Evolutionary conservation across 2,797 vertebrate species (phyloP).

Genomic region (Crax fasciolata): DNA sequence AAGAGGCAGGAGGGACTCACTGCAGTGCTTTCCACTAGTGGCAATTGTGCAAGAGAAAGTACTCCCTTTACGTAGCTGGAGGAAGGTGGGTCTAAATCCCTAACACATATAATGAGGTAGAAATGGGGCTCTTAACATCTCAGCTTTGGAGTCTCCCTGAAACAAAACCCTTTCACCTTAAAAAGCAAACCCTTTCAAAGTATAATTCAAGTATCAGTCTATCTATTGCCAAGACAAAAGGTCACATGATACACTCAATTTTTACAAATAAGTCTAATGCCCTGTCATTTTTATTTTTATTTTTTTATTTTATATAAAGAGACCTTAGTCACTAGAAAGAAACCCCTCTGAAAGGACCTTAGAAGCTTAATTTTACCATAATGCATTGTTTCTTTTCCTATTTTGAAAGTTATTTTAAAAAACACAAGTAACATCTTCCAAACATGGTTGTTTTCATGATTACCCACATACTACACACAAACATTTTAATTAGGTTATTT

Average conservation of each 20-base stretch:
- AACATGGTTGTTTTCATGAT: conserved; percentile 38
- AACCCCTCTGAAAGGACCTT: background rate
- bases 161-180: background rate
- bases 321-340: background rate
- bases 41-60: background rate
- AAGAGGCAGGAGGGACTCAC: background rate
- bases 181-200: background rate
- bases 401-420: conserved; percentile 12
- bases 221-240: background rate
- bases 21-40: rapidly evolving
- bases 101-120: background rate
- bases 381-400: background rate
- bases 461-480: conserved; percentile 23
- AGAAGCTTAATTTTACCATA: background rate
- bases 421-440: background rate
- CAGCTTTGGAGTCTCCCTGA: background rate
- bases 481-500: conserved; percentile 66
- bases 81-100: background rate
- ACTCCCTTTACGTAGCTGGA: background rate
- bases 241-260: background rate
- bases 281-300: background rate
- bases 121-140: background rate
- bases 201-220: background rate
- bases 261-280: background rate
- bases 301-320: background rate